A percentile compares a stretch with the other conserved stretches of the same genome.
phyloP scores from a whole-genome alignment of 2,888 invertebrate species.

The Doris montereyensis region DNA sequence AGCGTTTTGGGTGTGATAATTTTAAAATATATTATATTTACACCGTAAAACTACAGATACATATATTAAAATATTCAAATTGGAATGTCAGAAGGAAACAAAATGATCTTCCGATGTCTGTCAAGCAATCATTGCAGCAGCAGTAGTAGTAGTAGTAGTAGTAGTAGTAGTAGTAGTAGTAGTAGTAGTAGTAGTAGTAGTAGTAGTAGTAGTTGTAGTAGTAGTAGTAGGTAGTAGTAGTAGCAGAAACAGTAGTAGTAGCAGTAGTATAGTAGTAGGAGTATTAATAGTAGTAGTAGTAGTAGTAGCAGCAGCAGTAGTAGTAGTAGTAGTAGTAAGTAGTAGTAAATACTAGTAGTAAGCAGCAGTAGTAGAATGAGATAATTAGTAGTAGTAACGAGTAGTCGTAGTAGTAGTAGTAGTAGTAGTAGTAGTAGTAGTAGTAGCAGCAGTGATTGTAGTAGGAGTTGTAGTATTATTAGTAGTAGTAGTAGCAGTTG shows the following conservation, averaged over 20 bases:
- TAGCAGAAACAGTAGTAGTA: no score
- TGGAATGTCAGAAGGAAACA: neutral
- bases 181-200: neutral
- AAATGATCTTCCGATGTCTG: no score
- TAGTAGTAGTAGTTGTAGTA: constrained; percentile 20
- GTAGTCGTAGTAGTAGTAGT: no score
- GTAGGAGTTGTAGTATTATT: no score
- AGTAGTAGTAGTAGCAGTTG: no score
- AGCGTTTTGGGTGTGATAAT: no score
- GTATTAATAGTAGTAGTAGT: constrained; percentile 16
- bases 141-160: neutral
- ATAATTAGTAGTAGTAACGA: neutral
- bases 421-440: neutral
- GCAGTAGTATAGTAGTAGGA: no score
- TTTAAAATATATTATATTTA: no score
- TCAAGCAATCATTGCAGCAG: neutral
- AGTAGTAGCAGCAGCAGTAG: constrained; percentile 12
- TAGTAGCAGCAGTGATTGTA: neutral
- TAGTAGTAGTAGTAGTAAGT: constrained; percentile 13
- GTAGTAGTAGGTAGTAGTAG: no score
- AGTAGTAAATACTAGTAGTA: no score
- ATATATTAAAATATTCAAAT: neutral
- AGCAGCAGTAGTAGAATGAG: neutral
- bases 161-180: neutral
- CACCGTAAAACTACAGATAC: no score